Evolutionary conservation across 92 coral and sea anemone species (phyloP).

Genomic region (Heliopora coerulea): DNA sequence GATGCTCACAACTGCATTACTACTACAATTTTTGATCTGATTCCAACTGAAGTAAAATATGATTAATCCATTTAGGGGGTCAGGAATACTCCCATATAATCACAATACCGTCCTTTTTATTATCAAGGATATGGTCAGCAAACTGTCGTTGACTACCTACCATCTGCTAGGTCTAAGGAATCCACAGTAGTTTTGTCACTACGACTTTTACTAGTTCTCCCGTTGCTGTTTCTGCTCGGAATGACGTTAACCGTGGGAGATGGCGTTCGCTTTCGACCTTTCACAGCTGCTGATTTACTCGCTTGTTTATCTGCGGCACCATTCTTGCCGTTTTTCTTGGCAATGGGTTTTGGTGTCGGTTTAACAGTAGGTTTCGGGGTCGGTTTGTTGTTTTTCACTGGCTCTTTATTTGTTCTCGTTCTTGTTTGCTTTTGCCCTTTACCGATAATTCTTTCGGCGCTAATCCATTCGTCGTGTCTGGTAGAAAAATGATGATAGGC

Average conservation of each 20-base stretch:
- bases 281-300: slow-evolving; percentile 46
- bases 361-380: slow-evolving; percentile 77
- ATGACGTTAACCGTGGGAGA: slow-evolving; percentile 55
- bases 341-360: slow-evolving; percentile 58
- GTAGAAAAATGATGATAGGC: too few relatives aligned
- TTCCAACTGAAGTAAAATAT: too few relatives aligned
- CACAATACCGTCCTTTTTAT: too few relatives aligned
- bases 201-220: slow-evolving; percentile 14
- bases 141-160: slow-evolving; percentile 4
- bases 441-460: slow-evolving; percentile 80
- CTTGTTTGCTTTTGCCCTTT: slow-evolving; percentile 74
- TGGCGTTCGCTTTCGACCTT: slow-evolving; percentile 54
- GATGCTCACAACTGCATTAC: too few relatives aligned
- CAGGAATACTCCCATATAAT: too few relatives aligned
- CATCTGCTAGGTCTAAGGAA: slow-evolving; percentile 8
- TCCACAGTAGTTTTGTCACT: slow-evolving; percentile 12
- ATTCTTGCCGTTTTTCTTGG: slow-evolving; percentile 65
- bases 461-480: slow-evolving; percentile 98
- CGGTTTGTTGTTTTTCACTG: slow-evolving; percentile 47
- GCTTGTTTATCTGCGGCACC: slow-evolving; percentile 52
- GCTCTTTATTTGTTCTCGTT: slow-evolving; percentile 61
- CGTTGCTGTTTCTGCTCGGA: slow-evolving; percentile 25
- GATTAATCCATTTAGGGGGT: too few relatives aligned
- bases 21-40: too few relatives aligned
- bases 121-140: too few relatives aligned